Evolutionary conservation across 2,888 invertebrate species (phyloP), one percentile per base, ranked within the genome.

Genomic region (Pyrocoelia pectoralis): DNA sequence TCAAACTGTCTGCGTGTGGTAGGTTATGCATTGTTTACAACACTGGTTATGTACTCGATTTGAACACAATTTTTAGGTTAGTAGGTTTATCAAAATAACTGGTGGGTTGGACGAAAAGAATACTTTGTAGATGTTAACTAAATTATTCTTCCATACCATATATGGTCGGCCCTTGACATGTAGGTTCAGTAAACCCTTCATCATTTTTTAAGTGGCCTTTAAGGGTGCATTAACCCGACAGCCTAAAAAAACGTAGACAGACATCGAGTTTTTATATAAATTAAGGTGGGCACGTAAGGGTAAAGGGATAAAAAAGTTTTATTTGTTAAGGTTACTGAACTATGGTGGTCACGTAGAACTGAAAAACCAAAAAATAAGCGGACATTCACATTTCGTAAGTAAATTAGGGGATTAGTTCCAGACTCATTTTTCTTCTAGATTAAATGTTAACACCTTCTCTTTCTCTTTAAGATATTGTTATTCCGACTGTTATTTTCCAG

Each of bases 31-130:
- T 65, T 64, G 60, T 60, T 63, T 65, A 65, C 65, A 51, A 56
- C 52, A 60, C 50, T 56, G 62, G 54, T 59, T 65, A 6, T 56
- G 56, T 52, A 56, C 60, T 52, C 57, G 51, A 56, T 38, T 52
- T 48, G 46, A 48, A 61, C 65, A 63, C 33, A 24, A 3, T 24
- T 68, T 68, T 68, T 66, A 61, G 68, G 68, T 68, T 68, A 68
- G 62, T 68, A 56, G 68, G 68, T 66, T 65, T 62, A 33, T 62
- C 65, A 63, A 68, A 68, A 68, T 68, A 68, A 63, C 68, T 51
- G 56, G 55, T 51, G 61, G 58, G 43, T 46, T 40, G 63, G 62
- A n/a, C 53, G 49, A 54, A 63, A 62, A 56, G 61, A 56, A 24
- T 13, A 10, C 56, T 56, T 62, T 56, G 48, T 57, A 49, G n/a